Evolutionary conservation across 35 echinoderm and acorn worm species (phyloP), one percentile per base, ranked within the genome.

Genomic region (Eucidaris tribuloides): DNA sequence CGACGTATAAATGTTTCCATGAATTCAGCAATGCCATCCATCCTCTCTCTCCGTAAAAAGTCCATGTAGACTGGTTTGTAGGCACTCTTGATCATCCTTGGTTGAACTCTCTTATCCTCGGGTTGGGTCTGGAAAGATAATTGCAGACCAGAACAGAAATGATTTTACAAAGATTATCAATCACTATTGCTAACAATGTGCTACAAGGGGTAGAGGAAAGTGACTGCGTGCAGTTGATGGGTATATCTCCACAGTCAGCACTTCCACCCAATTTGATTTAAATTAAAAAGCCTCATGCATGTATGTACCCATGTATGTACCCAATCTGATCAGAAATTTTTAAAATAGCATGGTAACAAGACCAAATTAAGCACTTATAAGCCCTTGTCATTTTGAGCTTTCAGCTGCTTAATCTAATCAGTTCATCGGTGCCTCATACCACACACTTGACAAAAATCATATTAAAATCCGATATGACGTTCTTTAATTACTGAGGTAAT

Each of bases 11-110:
- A 96, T 0, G 93, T 91, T 32, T 86, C 64, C 36, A 96, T 86
- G 70, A 96, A 96, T 24, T 74, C 27, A 17, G 91, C 79, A 22
- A 96, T 74, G 6, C 93, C 93, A 40, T 90, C 88, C 35, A 96
- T 45, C 35, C 93, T 58, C 40, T 96, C 86, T 13, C 58, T 78
- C 59, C 68, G 80, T 2, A 96, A 50, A 42, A 87, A 96, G 34
- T 96, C 87, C 68, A 96, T 70, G 80, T 96, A 96, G 27, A 83
- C 29, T 35, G 82, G 45, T 45, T 88, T 64, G 32, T 83, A 74
- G 2, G 50, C 66, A 0, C 82, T 70, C 58, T 81, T 77, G 79
- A 96, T 91, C 57, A 87, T 56, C 23, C 58, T 80, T 5, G 93
- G 92, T 22, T 96, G 85, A 5, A 87, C 78, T 20, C 58, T 60